Conservation (phyloP, 1,140 invertebrate genomes). For the Drosophila nikananu region DNA sequence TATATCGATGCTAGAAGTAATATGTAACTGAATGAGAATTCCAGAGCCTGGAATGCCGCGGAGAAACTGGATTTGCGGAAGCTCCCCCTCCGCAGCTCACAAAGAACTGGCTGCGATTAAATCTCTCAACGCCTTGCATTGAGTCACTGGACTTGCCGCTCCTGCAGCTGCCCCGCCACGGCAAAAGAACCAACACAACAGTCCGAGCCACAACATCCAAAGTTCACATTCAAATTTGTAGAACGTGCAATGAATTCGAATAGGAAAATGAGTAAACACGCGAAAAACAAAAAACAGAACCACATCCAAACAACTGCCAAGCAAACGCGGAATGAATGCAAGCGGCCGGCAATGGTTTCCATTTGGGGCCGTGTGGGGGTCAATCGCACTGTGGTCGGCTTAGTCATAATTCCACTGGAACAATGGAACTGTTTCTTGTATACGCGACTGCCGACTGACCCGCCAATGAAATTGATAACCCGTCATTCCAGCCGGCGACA, state of each 20-base stretch:
- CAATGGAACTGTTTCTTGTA: conserved; percentile 56
- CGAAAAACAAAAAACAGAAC: conserved; percentile 28
- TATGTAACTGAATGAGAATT: background rate
- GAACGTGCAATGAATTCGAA: conserved; percentile 76
- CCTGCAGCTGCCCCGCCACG: conserved; percentile 51
- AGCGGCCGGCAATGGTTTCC: conserved; percentile 54
- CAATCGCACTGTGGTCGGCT: conserved; percentile 62
- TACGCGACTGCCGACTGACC: conserved; percentile 50
- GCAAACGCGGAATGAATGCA: conserved; percentile 50
- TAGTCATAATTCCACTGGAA: conserved; percentile 69
- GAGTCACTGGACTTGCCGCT: conserved; percentile 68
- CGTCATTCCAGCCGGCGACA: conserved; percentile 55
- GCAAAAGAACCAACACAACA: conserved; percentile 5
- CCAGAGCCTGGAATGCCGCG: conserved; percentile 39
- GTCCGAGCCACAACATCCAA: conserved; percentile 35
- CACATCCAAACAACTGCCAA: conserved; percentile 4
- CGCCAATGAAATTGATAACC: conserved; percentile 75
- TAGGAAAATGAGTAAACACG: conserved; percentile 75
- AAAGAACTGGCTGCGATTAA: conserved; percentile 61
- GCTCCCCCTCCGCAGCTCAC: background rate
- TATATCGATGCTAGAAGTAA: background rate
- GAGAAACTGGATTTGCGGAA: conserved; percentile 64
- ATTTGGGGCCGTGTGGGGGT: conserved; percentile 54
- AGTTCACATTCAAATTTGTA: conserved; percentile 81
- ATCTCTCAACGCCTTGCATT: conserved; percentile 76